Evolutionary conservation across 2,797 vertebrate species (phyloP).

Genomic region (Chiroxiphia lanceolata): DNA sequence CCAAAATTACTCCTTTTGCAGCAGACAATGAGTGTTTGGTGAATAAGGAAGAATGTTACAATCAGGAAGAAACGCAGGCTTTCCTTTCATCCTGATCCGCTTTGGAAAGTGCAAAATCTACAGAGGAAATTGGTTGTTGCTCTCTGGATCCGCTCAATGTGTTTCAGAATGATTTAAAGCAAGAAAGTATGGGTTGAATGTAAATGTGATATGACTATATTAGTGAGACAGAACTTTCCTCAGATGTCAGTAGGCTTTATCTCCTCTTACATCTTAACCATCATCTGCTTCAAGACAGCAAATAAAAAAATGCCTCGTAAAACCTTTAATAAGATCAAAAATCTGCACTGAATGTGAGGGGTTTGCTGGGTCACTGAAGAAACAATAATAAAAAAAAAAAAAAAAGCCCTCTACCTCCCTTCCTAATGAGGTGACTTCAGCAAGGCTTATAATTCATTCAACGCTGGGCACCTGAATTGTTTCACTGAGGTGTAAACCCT

Average conservation of each 20-base stretch:
- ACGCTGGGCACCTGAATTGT: neutral
- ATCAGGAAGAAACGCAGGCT: neutral
- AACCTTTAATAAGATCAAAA: neutral
- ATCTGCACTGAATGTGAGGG: neutral
- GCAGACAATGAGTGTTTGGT: neutral
- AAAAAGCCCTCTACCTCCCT: neutral
- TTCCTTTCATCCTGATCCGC: neutral
- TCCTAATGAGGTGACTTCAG: neutral
- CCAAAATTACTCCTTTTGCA: neutral
- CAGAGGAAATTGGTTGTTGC: neutral
- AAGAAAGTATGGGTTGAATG: neutral
- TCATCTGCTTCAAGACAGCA: neutral
- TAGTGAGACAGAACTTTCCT: neutral
- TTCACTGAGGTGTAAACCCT: neutral
- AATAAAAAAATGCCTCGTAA: neutral
- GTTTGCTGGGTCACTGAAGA: neutral
- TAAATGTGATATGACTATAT: neutral
- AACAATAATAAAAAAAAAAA: neutral
- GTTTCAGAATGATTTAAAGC: neutral
- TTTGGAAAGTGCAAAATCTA: neutral
- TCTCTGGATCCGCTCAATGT: neutral
- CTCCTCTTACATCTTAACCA: neutral
- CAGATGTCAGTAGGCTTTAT: neutral
- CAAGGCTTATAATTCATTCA: neutral
- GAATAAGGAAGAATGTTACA: neutral